phyloP scores from a whole-genome alignment of 2,113 vertebrate species.

The Sphaerodactylus townsendi region DNA sequence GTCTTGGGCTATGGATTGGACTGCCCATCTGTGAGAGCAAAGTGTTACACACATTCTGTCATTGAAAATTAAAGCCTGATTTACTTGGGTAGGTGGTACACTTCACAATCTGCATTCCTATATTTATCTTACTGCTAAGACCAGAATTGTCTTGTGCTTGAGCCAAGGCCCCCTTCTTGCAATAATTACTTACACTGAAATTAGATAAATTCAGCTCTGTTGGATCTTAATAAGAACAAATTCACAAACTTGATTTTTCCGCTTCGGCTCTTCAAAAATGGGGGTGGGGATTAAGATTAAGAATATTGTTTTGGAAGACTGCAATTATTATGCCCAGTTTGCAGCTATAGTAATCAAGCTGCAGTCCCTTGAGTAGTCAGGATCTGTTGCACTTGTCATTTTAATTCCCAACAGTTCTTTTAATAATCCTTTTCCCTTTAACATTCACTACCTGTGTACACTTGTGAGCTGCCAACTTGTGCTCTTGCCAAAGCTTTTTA shows the following conservation, averaged over 20 bases:
- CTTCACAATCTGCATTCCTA: conserved; percentile 25
- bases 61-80: conserved; percentile 37
- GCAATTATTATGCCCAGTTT: conserved; percentile 58
- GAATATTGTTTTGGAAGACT: conserved; percentile 44
- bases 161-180: conserved; percentile 8
- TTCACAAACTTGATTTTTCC: conserved; percentile 52
- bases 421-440: conserved; percentile 22
- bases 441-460: conserved; percentile 22
- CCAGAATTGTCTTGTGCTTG: conserved; percentile 18
- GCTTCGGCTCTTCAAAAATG: conserved; percentile 33
- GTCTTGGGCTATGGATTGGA: background rate
- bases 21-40: conserved; percentile 45
- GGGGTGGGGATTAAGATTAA: conserved; percentile 40
- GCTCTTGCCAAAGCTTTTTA: conserved; percentile 7
- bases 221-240: conserved; percentile 56
- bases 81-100: conserved; percentile 32
- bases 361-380: conserved; percentile 45
- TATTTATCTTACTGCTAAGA: conserved; percentile 42
- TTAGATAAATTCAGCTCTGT: conserved; percentile 46
- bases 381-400: conserved; percentile 48
- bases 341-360: conserved; percentile 57
- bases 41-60: conserved; percentile 26
- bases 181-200: conserved; percentile 40
- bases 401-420: conserved; percentile 43
- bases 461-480: background rate